phyloP scores from a whole-genome alignment of 2,113 vertebrate genomes.

The Notothenia rossii region DNA sequence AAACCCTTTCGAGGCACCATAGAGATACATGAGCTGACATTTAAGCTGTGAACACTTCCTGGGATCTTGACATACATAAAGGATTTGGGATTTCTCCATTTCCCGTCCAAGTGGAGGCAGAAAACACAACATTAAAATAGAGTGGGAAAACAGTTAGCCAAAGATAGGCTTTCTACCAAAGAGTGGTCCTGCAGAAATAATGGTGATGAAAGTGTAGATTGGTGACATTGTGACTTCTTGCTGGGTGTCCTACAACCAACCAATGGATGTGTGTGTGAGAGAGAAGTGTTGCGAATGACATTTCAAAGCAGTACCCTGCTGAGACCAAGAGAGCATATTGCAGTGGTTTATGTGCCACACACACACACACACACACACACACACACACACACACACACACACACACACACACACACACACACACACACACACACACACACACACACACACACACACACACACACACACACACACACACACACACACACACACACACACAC shows the following conservation, averaged over 20 bases:
- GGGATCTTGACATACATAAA: background rate
- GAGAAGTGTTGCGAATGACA: slow-evolving; percentile 53
- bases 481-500: background rate
- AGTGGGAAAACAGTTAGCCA: no score
- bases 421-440: slow-evolving; percentile 13
- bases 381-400: slow-evolving; percentile 5
- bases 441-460: slow-evolving; percentile 8
- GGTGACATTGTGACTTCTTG: slow-evolving; percentile 2
- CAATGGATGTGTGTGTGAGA: background rate
- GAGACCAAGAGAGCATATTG: slow-evolving; percentile 46
- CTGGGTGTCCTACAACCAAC: background rate
- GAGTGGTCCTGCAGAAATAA: no score
- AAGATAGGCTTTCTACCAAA: no score
- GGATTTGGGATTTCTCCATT: no score
- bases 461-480: background rate
- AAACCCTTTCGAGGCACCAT: background rate
- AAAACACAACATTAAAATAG: no score
- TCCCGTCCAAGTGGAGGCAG: no score
- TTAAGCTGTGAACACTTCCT: background rate
- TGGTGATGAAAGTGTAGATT: background rate
- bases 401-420: slow-evolving; percentile 24
- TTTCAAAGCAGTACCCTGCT: slow-evolving; percentile 61
- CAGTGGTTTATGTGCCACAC: slow-evolving; percentile 4
- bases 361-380: slow-evolving; percentile 12
- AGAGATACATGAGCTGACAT: background rate